A percentile compares a stretch with the other conserved stretches of the same genome.
Evolutionary conservation across 1,140 invertebrate species (phyloP).

Genomic region (Helicoverpa zea): DNA sequence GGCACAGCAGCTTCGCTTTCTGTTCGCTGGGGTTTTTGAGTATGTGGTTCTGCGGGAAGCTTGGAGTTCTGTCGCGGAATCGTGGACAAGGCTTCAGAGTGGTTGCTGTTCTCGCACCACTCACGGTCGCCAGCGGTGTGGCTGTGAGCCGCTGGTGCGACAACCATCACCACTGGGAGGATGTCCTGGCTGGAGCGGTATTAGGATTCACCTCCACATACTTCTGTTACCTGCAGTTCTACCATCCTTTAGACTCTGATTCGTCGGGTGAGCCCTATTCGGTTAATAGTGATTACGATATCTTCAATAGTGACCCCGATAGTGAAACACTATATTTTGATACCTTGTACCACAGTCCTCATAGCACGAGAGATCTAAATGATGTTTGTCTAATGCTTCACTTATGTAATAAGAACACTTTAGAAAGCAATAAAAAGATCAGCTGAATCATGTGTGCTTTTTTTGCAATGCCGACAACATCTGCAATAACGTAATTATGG

Average conservation of each 20-base stretch:
- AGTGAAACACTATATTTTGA: background rate
- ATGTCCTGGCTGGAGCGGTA: slow-evolving; percentile 58
- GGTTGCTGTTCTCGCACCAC: slow-evolving; percentile 87
- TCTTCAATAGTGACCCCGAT: background rate
- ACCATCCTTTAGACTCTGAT: slow-evolving; percentile 48
- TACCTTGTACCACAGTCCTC: background rate
- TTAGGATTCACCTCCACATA: slow-evolving; percentile 55
- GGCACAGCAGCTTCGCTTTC: slow-evolving; percentile 94
- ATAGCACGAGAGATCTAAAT: slow-evolving; percentile 10
- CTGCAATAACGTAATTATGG: too few species aligned
- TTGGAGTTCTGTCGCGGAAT: slow-evolving; percentile 88
- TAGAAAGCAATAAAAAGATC: slow-evolving; percentile 21
- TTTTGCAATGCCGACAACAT: background rate
- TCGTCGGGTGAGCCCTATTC: slow-evolving; percentile 37
- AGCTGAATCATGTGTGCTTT: slow-evolving; percentile 7
- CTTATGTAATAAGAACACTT: slow-evolving; percentile 14
- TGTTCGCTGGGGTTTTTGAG: slow-evolving; percentile 91
- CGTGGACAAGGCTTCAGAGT: slow-evolving; percentile 85
- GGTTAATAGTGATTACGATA: background rate
- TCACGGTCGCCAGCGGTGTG: slow-evolving; percentile 89
- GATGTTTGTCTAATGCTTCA: slow-evolving; percentile 28
- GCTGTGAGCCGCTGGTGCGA: slow-evolving; percentile 93
- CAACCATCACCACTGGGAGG: slow-evolving; percentile 96
- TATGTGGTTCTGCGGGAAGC: slow-evolving; percentile 91
- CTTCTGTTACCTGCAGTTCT: slow-evolving; percentile 59